Evolutionary conservation across 2,888 invertebrate species (phyloP).

Genomic region (Rhogogaster chlorosoma): DNA sequence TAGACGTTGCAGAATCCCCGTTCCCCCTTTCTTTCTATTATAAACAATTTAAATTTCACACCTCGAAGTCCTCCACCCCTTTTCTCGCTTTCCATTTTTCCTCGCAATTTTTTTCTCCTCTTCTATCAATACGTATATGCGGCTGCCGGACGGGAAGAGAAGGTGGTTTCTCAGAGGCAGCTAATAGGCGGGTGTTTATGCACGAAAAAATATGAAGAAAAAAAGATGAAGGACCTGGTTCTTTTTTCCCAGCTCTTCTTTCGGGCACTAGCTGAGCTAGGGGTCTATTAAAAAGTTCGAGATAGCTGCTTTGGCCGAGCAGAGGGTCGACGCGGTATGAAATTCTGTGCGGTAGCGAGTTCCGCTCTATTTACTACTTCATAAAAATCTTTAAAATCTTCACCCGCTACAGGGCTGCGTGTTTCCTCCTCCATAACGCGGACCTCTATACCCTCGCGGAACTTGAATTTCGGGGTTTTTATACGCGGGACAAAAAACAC

Average conservation of each 20-base stretch:
- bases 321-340: constrained; percentile 2
- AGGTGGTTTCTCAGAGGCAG: not conserved
- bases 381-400: constrained; percentile 66
- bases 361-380: constrained; percentile 65
- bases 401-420: not conserved
- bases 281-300: constrained; percentile 71
- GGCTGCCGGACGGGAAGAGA: not conserved
- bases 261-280: not conserved
- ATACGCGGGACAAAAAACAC: not conserved
- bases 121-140: no score
- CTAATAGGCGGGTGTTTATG: not conserved
- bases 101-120: no score
- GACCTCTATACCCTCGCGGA: not conserved
- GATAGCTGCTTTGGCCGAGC: constrained; percentile 59
- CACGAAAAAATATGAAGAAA: not conserved
- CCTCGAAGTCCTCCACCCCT: not conserved
- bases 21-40: not conserved
- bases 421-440: no score
- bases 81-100: not conserved
- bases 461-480: not conserved
- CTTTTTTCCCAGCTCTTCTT: not conserved
- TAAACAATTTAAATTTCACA: not conserved
- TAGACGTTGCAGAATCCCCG: not conserved
- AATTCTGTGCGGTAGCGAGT: constrained; percentile 52
- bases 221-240: not conserved